A percentile compares a stretch with the other conserved stretches of the same genome.
phyloP scores from a whole-genome alignment of 1,140 invertebrate species.

The Aphelenchoides besseyi region DNA sequence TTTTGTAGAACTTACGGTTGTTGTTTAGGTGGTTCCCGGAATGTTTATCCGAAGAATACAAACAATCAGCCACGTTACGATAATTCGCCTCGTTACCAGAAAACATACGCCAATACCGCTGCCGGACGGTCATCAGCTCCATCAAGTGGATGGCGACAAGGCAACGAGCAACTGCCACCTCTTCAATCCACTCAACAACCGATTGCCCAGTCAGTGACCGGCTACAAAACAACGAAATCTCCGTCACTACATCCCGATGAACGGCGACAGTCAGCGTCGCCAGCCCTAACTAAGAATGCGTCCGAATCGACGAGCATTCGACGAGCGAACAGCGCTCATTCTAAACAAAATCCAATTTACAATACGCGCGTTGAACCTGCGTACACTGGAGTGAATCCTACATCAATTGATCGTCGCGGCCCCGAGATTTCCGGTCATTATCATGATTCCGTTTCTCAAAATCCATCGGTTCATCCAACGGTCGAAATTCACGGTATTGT shows the following conservation, averaged over 20 bases:
- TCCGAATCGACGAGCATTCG: neutral
- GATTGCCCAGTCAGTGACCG: neutral
- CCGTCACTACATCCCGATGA: neutral
- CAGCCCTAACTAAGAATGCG: neutral
- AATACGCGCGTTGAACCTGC: neutral
- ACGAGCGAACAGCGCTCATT: neutral
- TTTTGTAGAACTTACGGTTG: neutral
- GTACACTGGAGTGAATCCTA: neutral
- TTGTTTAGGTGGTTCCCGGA: neutral
- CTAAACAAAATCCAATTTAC: neutral
- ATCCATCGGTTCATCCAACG: neutral
- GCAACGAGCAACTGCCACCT: neutral
- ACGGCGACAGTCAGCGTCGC: conserved; percentile 12
- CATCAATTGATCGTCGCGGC: neutral
- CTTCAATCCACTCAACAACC: neutral
- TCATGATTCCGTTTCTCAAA: neutral
- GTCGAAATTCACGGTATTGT: neutral
- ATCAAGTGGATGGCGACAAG: neutral
- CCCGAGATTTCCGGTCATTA: neutral
- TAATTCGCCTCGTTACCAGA: neutral
- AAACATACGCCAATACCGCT: neutral
- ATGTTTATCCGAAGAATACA: neutral
- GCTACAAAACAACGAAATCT: neutral
- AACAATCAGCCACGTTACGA: neutral
- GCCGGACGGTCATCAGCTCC: neutral